These are phyloP conservation scores for Psilopsiagon aymara DNA, from an alignment of 2,113 vertebrate species.

Conservation along the genomic window DNA sequence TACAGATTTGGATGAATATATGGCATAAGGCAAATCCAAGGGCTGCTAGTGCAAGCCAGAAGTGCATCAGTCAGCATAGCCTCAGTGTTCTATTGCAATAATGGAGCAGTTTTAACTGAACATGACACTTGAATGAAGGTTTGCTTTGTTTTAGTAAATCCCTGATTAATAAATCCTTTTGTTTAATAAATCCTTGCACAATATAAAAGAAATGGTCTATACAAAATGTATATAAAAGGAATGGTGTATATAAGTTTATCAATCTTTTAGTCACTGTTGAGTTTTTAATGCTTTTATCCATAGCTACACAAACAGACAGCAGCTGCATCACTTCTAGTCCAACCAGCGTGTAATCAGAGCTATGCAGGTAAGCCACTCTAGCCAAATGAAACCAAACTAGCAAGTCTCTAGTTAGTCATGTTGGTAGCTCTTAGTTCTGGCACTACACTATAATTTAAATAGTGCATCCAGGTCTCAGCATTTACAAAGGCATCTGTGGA, in stretches of 20 bases:
- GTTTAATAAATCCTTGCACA: neutral
- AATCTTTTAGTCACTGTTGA: neutral
- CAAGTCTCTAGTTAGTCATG: neutral
- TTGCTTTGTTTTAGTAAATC: neutral
- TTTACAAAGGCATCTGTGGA: neutral
- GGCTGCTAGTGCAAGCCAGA: neutral
- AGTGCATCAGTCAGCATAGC: fast-evolving
- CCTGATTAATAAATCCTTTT: neutral
- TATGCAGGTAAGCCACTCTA: neutral
- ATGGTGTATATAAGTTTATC: fast-evolving
- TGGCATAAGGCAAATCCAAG: neutral
- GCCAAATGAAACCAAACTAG: neutral
- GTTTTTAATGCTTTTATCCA: neutral
- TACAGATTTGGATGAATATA: neutral
- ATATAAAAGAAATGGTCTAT: fast-evolving
- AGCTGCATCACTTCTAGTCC: neutral
- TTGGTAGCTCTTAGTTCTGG: neutral
- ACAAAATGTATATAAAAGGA: neutral
- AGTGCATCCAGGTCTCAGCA: neutral
- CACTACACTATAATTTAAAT: fast-evolving
- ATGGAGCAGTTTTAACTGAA: neutral
- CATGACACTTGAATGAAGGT: neutral
- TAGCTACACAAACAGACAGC: neutral
- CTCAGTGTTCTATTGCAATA: neutral
- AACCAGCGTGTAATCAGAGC: neutral